phyloP scores from a whole-genome alignment of 2,113 vertebrate genomes.

The Strix uralensis region DNA sequence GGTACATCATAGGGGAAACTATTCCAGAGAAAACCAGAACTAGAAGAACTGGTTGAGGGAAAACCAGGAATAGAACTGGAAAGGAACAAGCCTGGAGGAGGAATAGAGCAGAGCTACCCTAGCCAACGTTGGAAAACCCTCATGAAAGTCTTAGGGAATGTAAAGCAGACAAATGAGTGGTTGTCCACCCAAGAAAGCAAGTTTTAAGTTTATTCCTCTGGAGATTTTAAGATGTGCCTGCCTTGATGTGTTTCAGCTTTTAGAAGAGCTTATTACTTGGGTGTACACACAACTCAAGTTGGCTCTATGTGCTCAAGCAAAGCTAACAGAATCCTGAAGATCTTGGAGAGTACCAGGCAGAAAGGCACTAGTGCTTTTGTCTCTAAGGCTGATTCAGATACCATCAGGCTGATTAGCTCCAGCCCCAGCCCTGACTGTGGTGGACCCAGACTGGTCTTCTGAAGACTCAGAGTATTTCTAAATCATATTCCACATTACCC shows the following conservation, averaged over 20 bases:
- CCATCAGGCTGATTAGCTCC: neutral
- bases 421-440: neutral
- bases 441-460: neutral
- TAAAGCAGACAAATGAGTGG: neutral
- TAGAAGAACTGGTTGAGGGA: neutral
- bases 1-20: too few relatives aligned
- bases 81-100: neutral
- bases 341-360: neutral
- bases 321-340: neutral
- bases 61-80: neutral
- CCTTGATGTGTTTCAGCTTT: rapidly evolving
- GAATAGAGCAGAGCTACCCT: neutral
- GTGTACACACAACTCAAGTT: neutral
- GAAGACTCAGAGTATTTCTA: neutral
- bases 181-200: neutral
- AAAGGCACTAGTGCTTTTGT: neutral
- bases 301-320: neutral
- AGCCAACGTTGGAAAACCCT: rapidly evolving
- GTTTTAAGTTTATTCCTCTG: neutral
- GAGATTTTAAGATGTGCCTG: neutral
- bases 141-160: rapidly evolving
- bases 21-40: neutral
- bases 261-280: neutral
- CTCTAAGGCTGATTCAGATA: neutral
- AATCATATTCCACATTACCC: neutral